These are phyloP conservation scores for Periophthalmus modestus DNA, from an alignment of 2,113 vertebrate species.

Conservation along the genomic window DNA sequence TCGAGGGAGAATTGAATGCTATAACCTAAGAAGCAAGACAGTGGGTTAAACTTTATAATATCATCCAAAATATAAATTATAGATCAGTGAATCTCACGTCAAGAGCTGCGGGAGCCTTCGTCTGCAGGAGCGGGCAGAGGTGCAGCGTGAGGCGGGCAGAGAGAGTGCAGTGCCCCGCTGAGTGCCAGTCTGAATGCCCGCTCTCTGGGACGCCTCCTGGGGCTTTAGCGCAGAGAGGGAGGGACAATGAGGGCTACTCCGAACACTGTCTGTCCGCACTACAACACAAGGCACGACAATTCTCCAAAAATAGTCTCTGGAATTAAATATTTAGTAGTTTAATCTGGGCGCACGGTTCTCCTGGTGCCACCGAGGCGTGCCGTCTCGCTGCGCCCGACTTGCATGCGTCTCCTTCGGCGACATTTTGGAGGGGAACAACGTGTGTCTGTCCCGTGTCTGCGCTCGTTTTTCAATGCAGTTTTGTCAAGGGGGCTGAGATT, in stretches of 20 bases:
- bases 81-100: conserved; percentile 57
- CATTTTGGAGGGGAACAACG: conserved; percentile 14
- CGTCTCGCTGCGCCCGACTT: neutral
- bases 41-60: conserved; percentile 51
- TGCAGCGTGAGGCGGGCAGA: conserved; percentile 37
- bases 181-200: conserved; percentile 67
- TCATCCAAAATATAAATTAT: conserved; percentile 24
- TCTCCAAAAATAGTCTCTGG: neutral
- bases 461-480: conserved; percentile 2
- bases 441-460: conserved; percentile 12
- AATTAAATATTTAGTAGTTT: neutral
- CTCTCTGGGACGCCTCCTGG: conserved; percentile 4
- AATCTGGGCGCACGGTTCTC: neutral
- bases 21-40: conserved; percentile 39
- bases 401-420: conserved; percentile 2
- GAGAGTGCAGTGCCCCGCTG: conserved; percentile 58
- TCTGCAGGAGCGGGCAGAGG: conserved; percentile 25
- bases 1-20: no score
- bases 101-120: conserved; percentile 39
- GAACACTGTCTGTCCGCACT: conserved; percentile 24
- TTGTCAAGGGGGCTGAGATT: conserved; percentile 53
- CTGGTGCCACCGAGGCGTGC: neutral
- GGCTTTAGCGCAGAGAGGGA: conserved; percentile 14
- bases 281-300: conserved; percentile 33
- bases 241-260: conserved; percentile 12